Conservation (phyloP, 1,140 invertebrate species). For the Habropoda laboriosa region DNA sequence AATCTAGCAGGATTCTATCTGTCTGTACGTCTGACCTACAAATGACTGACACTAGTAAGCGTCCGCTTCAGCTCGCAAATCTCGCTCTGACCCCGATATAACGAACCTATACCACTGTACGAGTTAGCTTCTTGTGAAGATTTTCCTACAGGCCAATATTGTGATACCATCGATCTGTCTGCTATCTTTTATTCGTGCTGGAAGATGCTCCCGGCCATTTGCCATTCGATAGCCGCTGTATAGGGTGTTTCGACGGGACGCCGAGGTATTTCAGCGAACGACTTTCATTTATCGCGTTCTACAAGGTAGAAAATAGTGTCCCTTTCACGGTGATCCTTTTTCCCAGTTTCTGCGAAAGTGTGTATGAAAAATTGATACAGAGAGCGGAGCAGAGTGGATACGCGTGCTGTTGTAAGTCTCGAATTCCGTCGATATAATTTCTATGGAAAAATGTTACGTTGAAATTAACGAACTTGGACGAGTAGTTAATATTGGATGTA, state of each 20-base stretch:
- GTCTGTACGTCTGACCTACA: constrained; percentile 38
- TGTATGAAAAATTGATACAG: not conserved
- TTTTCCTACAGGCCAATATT: not conserved
- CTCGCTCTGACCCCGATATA: constrained; percentile 20
- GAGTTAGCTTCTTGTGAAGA: not conserved
- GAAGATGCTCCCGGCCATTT: not conserved
- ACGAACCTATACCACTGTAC: constrained; percentile 22
- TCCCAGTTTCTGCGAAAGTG: not conserved
- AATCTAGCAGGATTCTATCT: not conserved
- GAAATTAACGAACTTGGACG: too few species aligned
- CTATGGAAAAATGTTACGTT: too few species aligned
- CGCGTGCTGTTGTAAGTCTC: too few species aligned
- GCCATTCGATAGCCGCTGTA: not conserved
- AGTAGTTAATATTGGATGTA: too few species aligned
- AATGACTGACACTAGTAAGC: constrained; percentile 48
- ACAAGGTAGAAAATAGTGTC: not conserved
- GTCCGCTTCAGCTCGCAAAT: constrained; percentile 36
- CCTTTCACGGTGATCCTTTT: not conserved
- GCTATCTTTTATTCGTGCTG: not conserved
- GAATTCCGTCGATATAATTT: too few species aligned
- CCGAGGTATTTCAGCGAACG: not conserved
- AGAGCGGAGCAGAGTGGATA: too few species aligned
- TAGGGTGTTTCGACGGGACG: not conserved
- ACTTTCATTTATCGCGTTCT: not conserved
- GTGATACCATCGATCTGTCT: not conserved